Evolutionary conservation across 2,888 invertebrate genomes (phyloP).

Genomic region (Fragum fragum): DNA sequence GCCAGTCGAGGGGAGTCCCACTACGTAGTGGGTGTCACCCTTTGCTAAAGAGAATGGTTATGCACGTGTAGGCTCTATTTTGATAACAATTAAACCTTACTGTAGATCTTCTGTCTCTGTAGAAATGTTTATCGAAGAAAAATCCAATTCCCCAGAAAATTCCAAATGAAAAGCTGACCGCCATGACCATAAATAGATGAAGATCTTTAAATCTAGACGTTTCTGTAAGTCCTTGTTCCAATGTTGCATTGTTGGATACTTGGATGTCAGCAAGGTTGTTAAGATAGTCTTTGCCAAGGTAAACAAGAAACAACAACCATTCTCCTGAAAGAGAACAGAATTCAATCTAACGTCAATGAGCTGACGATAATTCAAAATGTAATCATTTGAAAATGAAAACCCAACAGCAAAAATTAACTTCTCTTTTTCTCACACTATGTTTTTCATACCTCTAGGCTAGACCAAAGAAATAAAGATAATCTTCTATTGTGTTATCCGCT

Average conservation of each 20-base stretch:
- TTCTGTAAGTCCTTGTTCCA: slow-evolving; percentile 31
- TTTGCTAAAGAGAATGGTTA: too few species aligned
- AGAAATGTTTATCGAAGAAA: slow-evolving; percentile 91
- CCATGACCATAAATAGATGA: slow-evolving; percentile 59
- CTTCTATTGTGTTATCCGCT: too few species aligned
- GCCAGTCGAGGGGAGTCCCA: too few species aligned
- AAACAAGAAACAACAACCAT: slow-evolving; percentile 90
- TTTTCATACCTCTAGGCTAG: background rate
- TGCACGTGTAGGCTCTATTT: too few species aligned
- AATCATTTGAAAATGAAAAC: too few species aligned
- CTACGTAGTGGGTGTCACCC: too few species aligned
- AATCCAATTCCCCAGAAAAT: slow-evolving; percentile 91
- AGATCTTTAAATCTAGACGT: slow-evolving; percentile 64
- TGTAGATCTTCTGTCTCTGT: slow-evolving; percentile 79
- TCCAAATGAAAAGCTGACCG: slow-evolving; percentile 88
- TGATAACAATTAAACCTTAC: slow-evolving; percentile 29
- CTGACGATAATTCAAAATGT: too few species aligned
- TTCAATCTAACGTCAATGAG: background rate
- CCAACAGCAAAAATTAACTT: too few species aligned
- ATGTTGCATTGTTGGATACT: slow-evolving; percentile 18
- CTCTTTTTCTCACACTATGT: background rate
- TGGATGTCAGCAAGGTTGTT: slow-evolving; percentile 25
- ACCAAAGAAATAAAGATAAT: background rate
- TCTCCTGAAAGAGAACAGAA: slow-evolving; percentile 65
- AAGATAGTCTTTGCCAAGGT: slow-evolving; percentile 89